Evolutionary conservation across 2,797 vertebrate genomes (phyloP).

Genomic region (Amblyopsis hoosieri): DNA sequence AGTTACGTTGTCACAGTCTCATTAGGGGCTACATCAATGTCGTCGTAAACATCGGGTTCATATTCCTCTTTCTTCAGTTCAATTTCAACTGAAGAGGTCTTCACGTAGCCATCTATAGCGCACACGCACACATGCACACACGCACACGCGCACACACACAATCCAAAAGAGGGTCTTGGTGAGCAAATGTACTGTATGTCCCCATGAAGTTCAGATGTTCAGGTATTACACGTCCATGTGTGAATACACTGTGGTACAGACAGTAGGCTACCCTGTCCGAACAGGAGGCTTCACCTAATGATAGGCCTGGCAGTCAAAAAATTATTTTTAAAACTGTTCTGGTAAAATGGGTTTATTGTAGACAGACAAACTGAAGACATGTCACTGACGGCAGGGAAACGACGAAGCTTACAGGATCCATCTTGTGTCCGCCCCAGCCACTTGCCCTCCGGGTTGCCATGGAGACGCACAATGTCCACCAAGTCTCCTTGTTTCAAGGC

Average conservation of each 20-base stretch:
- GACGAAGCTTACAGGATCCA: slow-evolving; percentile 78
- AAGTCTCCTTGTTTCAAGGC: slow-evolving; percentile 83
- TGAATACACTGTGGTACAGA: no score
- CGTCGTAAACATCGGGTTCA: slow-evolving; percentile 90
- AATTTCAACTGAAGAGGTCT: slow-evolving; percentile 86
- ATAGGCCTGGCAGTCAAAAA: no score
- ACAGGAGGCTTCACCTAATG: no score
- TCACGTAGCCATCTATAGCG: slow-evolving; percentile 89
- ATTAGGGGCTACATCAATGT: slow-evolving; percentile 75
- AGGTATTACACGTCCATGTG: no score
- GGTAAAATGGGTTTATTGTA: background rate
- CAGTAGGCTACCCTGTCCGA: no score
- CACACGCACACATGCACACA: slow-evolving; percentile 2
- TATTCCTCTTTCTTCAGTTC: slow-evolving; percentile 78
- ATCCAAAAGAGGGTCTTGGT: background rate
- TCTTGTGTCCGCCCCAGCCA: slow-evolving; percentile 86
- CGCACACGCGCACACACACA: background rate
- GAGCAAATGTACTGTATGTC: no score
- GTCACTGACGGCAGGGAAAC: background rate
- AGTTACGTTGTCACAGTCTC: slow-evolving; percentile 42
- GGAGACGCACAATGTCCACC: slow-evolving; percentile 87
- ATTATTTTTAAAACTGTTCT: background rate
- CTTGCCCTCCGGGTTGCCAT: slow-evolving; percentile 89
- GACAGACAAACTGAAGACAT: background rate
- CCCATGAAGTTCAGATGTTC: no score